These are phyloP conservation scores for Margaritifera margaritifera DNA, from an alignment of 2,888 invertebrate species.

Conservation along the genomic window DNA sequence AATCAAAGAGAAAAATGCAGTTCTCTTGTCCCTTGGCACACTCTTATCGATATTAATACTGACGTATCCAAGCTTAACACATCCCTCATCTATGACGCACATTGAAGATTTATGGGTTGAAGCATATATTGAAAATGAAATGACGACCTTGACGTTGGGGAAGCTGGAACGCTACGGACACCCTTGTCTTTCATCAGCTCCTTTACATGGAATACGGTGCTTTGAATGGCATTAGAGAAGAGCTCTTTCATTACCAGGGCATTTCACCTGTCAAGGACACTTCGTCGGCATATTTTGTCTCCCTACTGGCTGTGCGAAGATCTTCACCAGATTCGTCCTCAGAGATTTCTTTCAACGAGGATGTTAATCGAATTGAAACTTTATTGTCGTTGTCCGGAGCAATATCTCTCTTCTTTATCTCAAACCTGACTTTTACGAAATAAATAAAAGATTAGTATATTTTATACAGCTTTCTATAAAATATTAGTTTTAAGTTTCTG, in stretches of 20 bases:
- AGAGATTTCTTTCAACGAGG: neutral
- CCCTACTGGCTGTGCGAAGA: conserved; percentile 10
- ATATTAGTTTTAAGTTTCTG: too few relatives aligned
- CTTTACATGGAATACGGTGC: conserved; percentile 15
- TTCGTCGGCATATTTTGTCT: conserved; percentile 13
- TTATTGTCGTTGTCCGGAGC: neutral
- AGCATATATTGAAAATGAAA: conserved; percentile 18
- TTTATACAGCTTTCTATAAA: too few relatives aligned
- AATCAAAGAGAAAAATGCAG: too few relatives aligned
- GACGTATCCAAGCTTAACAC: conserved; percentile 19
- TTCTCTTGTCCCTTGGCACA: neutral
- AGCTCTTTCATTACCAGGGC: conserved; percentile 13
- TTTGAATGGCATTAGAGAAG: conserved; percentile 9
- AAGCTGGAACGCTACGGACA: conserved; percentile 9
- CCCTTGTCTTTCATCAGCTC: conserved; percentile 9
- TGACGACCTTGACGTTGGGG: conserved; percentile 4
- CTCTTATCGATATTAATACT: conserved; percentile 14
- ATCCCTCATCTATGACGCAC: conserved; percentile 23
- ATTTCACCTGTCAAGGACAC: neutral
- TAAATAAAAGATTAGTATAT: too few relatives aligned
- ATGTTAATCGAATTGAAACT: conserved; percentile 14
- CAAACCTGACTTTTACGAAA: conserved; percentile 10
- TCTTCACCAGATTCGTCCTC: conserved; percentile 18
- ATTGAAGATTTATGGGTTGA: conserved; percentile 13
- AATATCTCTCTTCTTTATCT: conserved; percentile 17